Evolutionary conservation across 2,888 invertebrate species (phyloP).

Genomic region (Plagodis dolabraria): DNA sequence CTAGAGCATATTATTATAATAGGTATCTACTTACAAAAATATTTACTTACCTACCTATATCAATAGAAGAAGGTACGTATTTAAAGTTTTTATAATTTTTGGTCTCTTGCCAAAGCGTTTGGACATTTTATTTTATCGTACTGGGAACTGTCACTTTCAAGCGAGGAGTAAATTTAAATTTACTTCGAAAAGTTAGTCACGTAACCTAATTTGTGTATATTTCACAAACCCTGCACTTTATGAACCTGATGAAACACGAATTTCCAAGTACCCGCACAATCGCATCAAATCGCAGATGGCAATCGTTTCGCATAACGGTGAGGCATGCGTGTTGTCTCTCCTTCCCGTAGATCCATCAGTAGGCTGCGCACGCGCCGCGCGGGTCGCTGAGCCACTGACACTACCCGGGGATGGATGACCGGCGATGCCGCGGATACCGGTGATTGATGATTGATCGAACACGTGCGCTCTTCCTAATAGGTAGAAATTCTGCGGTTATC

Average conservation of each 20-base stretch:
- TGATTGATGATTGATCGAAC: constrained; percentile 26
- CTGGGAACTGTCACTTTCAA: background rate
- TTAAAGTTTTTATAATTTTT: too few relatives aligned
- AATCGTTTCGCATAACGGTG: constrained; percentile 28
- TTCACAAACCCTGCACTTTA: constrained; percentile 1
- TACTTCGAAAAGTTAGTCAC: background rate
- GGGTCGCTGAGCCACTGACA: constrained; percentile 22
- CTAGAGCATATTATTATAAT: too few relatives aligned
- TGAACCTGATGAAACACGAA: constrained; percentile 5
- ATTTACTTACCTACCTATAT: too few relatives aligned
- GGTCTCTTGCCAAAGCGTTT: too few relatives aligned
- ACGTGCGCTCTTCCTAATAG: constrained; percentile 21
- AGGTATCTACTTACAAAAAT: too few relatives aligned
- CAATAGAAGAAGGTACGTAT: too few relatives aligned
- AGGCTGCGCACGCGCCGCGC: constrained; percentile 29
- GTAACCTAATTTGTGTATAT: constrained; percentile 1
- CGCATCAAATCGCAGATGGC: constrained; percentile 9
- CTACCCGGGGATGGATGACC: constrained; percentile 11
- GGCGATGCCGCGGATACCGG: constrained; percentile 9
- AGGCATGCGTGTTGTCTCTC: constrained; percentile 27
- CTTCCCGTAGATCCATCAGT: constrained; percentile 27
- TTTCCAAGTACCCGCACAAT: constrained; percentile 2
- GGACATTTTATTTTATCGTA: background rate
- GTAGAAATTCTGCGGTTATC: constrained; percentile 10
- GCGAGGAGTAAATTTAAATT: background rate